Conservation (phyloP, 1,140 invertebrate species). For the Vollenhovia emeryi region DNA sequence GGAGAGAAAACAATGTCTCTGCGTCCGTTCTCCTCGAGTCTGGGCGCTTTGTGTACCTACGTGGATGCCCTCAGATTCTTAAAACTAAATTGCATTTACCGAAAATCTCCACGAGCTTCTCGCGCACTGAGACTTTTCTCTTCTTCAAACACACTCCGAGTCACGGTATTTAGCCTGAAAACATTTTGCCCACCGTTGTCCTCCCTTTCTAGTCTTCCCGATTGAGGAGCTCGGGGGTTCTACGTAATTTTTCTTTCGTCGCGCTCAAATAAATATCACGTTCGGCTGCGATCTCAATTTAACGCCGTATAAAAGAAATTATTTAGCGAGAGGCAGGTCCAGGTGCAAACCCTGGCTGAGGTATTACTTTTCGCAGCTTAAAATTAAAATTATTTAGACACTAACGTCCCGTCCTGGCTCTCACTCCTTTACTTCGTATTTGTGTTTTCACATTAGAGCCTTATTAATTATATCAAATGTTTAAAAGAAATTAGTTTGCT, state of each 20-base stretch:
- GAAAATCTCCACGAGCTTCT: slow-evolving; percentile 54
- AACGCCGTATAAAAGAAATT: neutral
- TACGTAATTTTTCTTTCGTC: neutral
- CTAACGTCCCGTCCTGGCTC: no score
- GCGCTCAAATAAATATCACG: neutral
- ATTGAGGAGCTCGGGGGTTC: neutral
- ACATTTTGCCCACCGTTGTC: neutral
- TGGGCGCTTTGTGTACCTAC: neutral
- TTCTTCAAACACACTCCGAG: slow-evolving; percentile 68
- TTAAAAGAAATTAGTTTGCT: neutral
- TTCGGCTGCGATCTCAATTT: neutral
- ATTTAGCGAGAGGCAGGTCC: no score
- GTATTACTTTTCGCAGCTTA: no score
- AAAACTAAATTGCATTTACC: slow-evolving; percentile 73
- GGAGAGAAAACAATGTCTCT: slow-evolving; percentile 27
- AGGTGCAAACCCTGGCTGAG: no score
- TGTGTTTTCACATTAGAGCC: no score
- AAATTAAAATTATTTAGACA: no score
- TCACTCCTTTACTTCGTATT: no score
- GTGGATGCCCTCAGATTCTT: slow-evolving; percentile 31
- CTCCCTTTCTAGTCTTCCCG: neutral
- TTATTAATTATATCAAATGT: no score
- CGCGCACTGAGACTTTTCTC: slow-evolving; percentile 54
- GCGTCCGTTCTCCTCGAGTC: neutral
- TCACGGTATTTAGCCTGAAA: neutral